Base-by-base conservation (phyloP, 2,888 invertebrate genomes). In the Pseudanteris insignis region DNA sequence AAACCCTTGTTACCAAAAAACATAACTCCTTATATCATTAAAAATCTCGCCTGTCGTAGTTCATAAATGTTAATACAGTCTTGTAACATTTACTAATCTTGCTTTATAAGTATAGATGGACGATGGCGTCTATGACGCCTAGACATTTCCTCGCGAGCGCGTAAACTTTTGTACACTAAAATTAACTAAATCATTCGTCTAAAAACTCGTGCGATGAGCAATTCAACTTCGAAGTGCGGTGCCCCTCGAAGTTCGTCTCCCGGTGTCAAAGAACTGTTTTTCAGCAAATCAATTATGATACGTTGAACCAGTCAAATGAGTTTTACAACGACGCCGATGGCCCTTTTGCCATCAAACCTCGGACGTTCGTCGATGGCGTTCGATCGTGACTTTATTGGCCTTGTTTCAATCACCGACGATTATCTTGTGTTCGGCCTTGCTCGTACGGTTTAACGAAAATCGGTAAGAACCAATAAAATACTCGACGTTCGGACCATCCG, bases 101-200 rank as follows among this genome's bases (percentile, higher is more conserved):
- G 58, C 68, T 70, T 71, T 70, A 74, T 78, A 78, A 75, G 68
- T 75, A 76, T 78, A 77, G 69, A 71, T 78, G 79, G 78, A 77
- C 79, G 76, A 77, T 73, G 73, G 73, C 72, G 75, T 76, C 72
- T 74, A 64, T 32, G 73, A 78, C 78, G 69, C 75, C 75, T 72
- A 76, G 72, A 77, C 75, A 74, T 74, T 70, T 30, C 26, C 26
- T 47, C 55, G 55, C 47, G 36, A 41, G 41, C 51, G 30, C 41
- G 48, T 58, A 25, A n/a, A 13, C 9, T 40, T 57, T 48, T 58
- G 48, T 48, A 58, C 53, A 51, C 34, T 55, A 40, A 51, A 61
- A 38, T 50, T 50, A 54, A 54, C 60, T 59, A 54, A 54, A 60
- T 53, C 24, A 29, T 41, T 59, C 24, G 30, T 18, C 36, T 32